Evolutionary conservation across 2,888 invertebrate genomes (phyloP), one percentile per base, ranked within the genome.

Genomic region (Tetragonula carbonaria): DNA sequence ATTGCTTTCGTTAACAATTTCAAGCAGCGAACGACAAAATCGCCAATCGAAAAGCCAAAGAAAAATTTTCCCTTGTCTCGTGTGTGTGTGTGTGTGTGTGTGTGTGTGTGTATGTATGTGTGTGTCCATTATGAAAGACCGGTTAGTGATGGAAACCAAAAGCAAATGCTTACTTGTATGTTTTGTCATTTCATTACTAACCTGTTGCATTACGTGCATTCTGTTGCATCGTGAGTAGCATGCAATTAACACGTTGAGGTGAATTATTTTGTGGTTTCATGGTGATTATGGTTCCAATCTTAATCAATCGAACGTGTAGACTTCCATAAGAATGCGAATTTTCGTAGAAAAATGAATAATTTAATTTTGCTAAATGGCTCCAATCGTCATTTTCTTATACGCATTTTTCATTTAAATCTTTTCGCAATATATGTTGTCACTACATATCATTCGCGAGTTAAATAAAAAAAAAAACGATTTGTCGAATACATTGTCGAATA

Each of bases 191-290:
- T 45, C 73, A 51, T 45, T 45, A 45, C 57, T 75, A 71, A 85
- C 78, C 73, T 75, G 68, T 50, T 63, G 75, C 68, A 73, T 78
- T 78, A 67, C 76, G 65, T 74, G 70, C 70, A 67, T 74, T 84
- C 50, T 18, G 76, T 81, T 85, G 75, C 86, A 71, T 81, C 86
- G 81, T 51, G 1, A 67, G 62, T 57, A 14, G 53, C 71, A 33
- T 67, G 74, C 68, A 51, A 74, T 83, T 80, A 82, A 83, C 76
- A 76, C 51, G 45, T 70, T 53, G 18, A 59, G 67, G 51, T 66
- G 55, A 80, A 51, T 45, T 73, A 77, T 78, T 78, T 78, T 86
- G 80, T 57, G 80, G 84, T 80, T 70, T 66, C 14, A 23, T 23
- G 23, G 66, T 8, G 59, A 55, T 66, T 63, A 63, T 57, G 65